Evolutionary conservation across 2,797 vertebrate species (phyloP).

Genomic region (Chaetophractus vellerosus): DNA sequence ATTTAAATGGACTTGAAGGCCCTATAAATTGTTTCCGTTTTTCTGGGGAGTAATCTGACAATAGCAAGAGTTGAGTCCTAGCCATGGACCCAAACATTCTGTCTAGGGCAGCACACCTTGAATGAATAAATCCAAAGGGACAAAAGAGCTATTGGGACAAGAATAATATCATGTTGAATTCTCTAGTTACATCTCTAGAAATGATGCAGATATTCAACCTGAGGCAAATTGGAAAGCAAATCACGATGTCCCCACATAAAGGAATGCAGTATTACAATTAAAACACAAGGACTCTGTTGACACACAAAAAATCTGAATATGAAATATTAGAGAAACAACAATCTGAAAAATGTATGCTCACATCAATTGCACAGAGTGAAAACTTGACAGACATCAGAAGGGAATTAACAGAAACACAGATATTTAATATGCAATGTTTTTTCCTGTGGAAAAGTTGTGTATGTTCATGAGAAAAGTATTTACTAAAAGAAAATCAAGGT

Average conservation of each 20-base stretch:
- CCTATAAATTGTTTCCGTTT: not conserved
- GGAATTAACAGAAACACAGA: not conserved
- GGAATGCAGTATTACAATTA: conserved; percentile 34
- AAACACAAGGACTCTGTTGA: not conserved
- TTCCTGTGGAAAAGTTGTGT: not conserved
- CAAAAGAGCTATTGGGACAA: not conserved
- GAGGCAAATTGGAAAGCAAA: conserved; percentile 43
- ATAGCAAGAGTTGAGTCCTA: conserved; percentile 1
- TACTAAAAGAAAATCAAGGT: conserved; percentile 14
- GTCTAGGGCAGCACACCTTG: not conserved
- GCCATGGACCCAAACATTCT: not conserved
- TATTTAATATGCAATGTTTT: not conserved
- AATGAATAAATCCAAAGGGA: not conserved
- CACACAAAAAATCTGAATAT: conserved; percentile 1
- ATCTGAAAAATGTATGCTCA: not conserved
- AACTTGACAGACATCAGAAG: conserved; percentile 13
- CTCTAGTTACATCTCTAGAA: not conserved
- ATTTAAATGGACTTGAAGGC: conserved; percentile 46
- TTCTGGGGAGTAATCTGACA: conserved; percentile 37
- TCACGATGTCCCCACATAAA: not conserved
- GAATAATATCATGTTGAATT: conserved; percentile 13
- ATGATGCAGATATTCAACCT: conserved; percentile 47
- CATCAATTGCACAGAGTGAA: not conserved
- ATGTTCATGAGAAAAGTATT: not conserved
- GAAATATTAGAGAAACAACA: conserved; percentile 45